phyloP scores from a whole-genome alignment of 1,140 invertebrate species.

The Anastatus disparis region DNA sequence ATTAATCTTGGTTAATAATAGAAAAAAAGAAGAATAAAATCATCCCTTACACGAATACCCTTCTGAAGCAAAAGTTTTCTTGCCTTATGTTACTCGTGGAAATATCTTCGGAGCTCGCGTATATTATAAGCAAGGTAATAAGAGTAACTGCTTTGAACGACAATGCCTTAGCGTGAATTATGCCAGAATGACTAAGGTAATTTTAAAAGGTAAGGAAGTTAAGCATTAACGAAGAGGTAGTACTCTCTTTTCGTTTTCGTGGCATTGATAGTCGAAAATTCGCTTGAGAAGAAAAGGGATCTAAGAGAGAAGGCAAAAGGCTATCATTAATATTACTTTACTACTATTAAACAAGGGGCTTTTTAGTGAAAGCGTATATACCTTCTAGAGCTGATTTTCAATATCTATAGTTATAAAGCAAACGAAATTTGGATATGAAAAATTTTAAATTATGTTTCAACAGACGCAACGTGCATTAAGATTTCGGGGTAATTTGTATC shows the following conservation, averaged over 20 bases:
- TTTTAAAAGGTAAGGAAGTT: conserved; percentile 66
- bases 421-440: conserved; percentile 22
- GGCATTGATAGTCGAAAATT: conserved; percentile 63
- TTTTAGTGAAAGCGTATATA: conserved; percentile 29
- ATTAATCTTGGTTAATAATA: too few relatives aligned
- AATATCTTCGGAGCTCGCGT: too few relatives aligned
- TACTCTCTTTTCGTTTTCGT: too few relatives aligned
- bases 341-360: conserved; percentile 50
- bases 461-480: conserved; percentile 6
- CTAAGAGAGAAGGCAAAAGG: conserved; percentile 45
- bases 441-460: conserved; percentile 21
- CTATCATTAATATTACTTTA: conserved; percentile 67
- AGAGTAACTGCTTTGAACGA: too few relatives aligned
- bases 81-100: too few relatives aligned
- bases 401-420: conserved; percentile 18
- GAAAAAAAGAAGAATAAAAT: too few relatives aligned
- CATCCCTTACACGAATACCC: too few relatives aligned
- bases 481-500: conserved; percentile 21
- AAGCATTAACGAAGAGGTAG: conserved; percentile 62
- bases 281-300: conserved; percentile 30
- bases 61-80: too few relatives aligned
- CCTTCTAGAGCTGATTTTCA: conserved; percentile 40
- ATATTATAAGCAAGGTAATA: too few relatives aligned
- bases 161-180: conserved; percentile 65
- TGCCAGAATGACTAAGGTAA: conserved; percentile 66